Conservation (phyloP, 2,113 vertebrate species). For the Colossoma macropomum region DNA sequence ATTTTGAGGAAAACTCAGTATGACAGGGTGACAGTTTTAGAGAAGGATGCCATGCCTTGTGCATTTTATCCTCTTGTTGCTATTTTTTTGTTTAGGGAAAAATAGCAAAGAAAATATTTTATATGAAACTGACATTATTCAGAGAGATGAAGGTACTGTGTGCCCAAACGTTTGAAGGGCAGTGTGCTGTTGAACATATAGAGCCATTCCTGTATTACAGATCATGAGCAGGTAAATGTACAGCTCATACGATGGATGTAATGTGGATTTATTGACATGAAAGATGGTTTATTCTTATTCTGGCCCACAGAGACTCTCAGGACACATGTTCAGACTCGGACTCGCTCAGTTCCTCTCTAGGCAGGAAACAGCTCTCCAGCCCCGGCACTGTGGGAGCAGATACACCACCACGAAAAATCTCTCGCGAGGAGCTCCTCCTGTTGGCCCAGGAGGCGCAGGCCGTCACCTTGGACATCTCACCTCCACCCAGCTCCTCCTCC, state of each 20-base stretch:
- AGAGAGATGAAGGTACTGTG: not conserved
- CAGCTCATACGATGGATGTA: not conserved
- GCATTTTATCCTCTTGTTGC: too few relatives aligned
- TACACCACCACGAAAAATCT: constrained; percentile 85
- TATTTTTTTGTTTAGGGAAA: too few relatives aligned
- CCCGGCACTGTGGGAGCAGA: constrained; percentile 83
- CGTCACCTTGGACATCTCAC: constrained; percentile 56
- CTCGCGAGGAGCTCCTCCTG: constrained; percentile 88
- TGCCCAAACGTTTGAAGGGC: not conserved
- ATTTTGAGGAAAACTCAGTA: too few relatives aligned
- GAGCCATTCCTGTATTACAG: not conserved
- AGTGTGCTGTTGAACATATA: not conserved
- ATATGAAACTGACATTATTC: too few relatives aligned
- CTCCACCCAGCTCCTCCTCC: constrained; percentile 65
- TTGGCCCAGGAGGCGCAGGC: constrained; percentile 85
- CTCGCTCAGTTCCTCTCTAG: constrained; percentile 86
- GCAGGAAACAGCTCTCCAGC: constrained; percentile 85
- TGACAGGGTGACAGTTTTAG: too few relatives aligned
- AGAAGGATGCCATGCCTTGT: too few relatives aligned
- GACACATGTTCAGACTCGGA: constrained; percentile 90
- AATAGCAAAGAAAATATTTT: too few relatives aligned
- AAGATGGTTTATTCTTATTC: constrained; percentile 41
- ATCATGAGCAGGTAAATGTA: too few relatives aligned
- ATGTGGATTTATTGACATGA: not conserved
- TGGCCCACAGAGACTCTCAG: constrained; percentile 82